Evolutionary conservation across 2,797 vertebrate species (phyloP), one percentile per base, ranked within the genome.

Genomic region (Rousettus madagascariensis): DNA sequence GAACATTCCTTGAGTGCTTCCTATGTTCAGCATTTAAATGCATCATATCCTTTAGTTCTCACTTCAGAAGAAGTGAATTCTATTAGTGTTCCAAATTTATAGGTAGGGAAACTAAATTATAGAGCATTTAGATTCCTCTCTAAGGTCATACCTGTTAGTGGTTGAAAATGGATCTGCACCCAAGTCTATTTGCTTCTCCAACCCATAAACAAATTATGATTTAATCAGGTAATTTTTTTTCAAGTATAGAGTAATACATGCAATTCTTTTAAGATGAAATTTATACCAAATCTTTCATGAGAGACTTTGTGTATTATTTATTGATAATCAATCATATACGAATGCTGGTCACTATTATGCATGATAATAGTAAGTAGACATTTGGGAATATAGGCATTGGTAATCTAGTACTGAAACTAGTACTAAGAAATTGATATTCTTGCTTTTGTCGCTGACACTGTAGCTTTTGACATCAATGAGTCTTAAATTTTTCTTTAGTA

Each of bases 401-500:
- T 85, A 36, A 26, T 78, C 5, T 20, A 43, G 17, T 19, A 7
- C 1, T 11, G 24, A 2, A 0, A 55, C 49, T 38, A 24, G 55
- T 13, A 38, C 69, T 75, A 3, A 3, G 28, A 53, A 17, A 80
- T 1, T 65, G 33, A 61, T 49, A 85, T 13, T 65, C 19, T 20
- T 63, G 17, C n/a, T 16, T 72, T 7, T 46, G 11, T 49, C 68
- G 55, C 46, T 90, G 24, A 59, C 46, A 78, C 0, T 26, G 12
- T 7, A 84, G 30, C 33, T 86, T 85, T 90, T 12, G 33, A 72
- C 5, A 95, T 1, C 17, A 46, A 8, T 51, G 22, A 33, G 5
- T 82, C 61, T 91, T 77, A 53, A 77, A 66, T 33, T 83, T 94
- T 90, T 90, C 41, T 26, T 41, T 57, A 94, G 16, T 65, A 79